These are phyloP conservation scores for Manacus vitellinus DNA, from an alignment of 2,113 vertebrate species.

Conservation along the genomic window DNA sequence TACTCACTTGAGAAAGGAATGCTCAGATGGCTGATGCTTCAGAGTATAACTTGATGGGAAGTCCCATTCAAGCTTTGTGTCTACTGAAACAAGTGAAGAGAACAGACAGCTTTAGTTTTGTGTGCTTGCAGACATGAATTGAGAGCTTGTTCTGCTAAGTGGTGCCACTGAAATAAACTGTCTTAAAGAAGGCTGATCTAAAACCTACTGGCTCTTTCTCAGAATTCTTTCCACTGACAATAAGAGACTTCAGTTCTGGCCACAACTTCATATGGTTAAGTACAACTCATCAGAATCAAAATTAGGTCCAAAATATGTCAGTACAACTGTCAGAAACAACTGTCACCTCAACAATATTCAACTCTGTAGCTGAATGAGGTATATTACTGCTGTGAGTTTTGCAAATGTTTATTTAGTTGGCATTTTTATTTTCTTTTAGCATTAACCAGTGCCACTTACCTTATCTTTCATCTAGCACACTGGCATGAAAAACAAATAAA, in stretches of 20 bases:
- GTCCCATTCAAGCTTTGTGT: fast-evolving
- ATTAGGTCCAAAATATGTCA: background rate
- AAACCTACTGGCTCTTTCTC: background rate
- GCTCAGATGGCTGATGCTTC: background rate
- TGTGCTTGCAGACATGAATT: background rate
- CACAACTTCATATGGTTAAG: background rate
- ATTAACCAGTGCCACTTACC: background rate
- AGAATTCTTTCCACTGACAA: background rate
- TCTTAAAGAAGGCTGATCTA: background rate
- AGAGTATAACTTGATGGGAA: background rate
- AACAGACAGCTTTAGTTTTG: background rate
- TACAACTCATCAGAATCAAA: background rate
- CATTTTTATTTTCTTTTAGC: background rate
- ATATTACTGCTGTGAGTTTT: background rate
- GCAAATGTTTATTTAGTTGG: background rate
- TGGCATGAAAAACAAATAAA: background rate
- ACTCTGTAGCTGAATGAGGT: background rate
- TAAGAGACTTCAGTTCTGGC: background rate
- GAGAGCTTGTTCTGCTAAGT: background rate
- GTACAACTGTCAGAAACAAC: background rate
- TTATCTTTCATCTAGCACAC: background rate
- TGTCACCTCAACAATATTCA: background rate
- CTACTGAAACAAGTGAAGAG: background rate
- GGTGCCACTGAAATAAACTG: background rate
- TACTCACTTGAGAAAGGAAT: background rate